Evolutionary conservation across 2,888 invertebrate species (phyloP), one percentile per base, ranked within the genome.

Genomic region (Diadromus collaris): DNA sequence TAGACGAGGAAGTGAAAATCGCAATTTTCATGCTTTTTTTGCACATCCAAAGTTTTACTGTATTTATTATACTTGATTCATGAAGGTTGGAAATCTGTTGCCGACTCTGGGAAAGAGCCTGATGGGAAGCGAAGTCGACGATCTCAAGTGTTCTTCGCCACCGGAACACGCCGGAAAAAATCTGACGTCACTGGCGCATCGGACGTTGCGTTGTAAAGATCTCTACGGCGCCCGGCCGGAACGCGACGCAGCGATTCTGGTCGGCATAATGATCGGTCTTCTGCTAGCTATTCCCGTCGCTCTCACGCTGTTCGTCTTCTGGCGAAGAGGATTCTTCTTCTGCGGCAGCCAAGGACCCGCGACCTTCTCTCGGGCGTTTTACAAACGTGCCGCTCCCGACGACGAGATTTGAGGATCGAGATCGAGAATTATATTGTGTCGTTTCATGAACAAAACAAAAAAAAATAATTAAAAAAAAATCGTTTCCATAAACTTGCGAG

Each of bases 221-320:
- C 87, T 92, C 6, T 93, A 94, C 84, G 94, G 93, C 0, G 92
- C 94, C 65, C 90, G 92, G 61, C 95, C 96, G 0, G 95, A 95
- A 87, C 92, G 91, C 41, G 95, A 96, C 83, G 95, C 95, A 0
- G 92, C 93, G 6, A 91, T 96, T 34, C 91, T 96, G 29, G 92
- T 96, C 0, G 95, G 95, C 0, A 90, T 95, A 1, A 91, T 96
- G 7, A 93, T 95, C 65, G 95, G 95, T 56, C 91, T 95, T 0
- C 91, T 95, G 0, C 87, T 96, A 13, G 94, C 95, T 0, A 93
- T 96, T 3, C 95, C 96, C 0, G 85, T 95, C 10, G 92, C 94
- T 79, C 88, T 96, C 13, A 92, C 92, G 0, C 84, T 94, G 16
- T 90, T 94, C 84, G 85, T 95, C 44, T 90, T 94, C 44, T 93